Conservation (phyloP, 2,888 invertebrate genomes). For the Panzeria rudis region DNA sequence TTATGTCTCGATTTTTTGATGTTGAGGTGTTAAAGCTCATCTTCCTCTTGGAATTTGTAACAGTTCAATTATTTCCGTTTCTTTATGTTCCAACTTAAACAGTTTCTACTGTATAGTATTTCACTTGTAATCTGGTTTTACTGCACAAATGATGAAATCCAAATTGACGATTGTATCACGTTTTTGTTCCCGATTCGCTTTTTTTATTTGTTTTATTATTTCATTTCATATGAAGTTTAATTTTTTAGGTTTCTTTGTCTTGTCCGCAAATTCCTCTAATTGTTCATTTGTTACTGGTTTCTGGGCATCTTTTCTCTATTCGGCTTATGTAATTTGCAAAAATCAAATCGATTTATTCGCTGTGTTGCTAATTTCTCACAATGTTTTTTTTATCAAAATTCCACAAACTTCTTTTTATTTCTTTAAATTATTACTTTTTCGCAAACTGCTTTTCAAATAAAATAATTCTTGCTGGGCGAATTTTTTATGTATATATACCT, state of each 20-base stretch:
- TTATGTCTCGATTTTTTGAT: conserved; percentile 52
- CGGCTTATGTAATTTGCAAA: conserved; percentile 67
- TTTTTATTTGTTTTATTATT: conserved; percentile 6
- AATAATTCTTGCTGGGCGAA: conserved; percentile 35
- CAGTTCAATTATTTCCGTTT: conserved; percentile 31
- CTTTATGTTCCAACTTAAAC: conserved; percentile 19
- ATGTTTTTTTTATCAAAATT: conserved; percentile 5
- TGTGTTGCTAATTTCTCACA: background rate
- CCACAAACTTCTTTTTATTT: conserved; percentile 12
- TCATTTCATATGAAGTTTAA: conserved; percentile 3
- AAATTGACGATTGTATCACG: conserved; percentile 58
- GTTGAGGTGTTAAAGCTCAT: conserved; percentile 61
- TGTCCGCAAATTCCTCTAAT: conserved; percentile 24
- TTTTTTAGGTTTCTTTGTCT: conserved; percentile 48
- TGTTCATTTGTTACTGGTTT: conserved; percentile 28
- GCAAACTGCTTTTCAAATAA: conserved; percentile 37
- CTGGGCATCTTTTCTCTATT: conserved; percentile 48
- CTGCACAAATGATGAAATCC: conserved; percentile 68
- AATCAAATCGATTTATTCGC: conserved; percentile 9
- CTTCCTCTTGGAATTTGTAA: conserved; percentile 49
- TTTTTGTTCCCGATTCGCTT: conserved; percentile 50
- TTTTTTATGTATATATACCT: conserved; percentile 20
- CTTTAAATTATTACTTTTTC: conserved; percentile 23
- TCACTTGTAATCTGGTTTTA: conserved; percentile 37
- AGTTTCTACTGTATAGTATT: conserved; percentile 5